Evolutionary conservation across 2,113 vertebrate species (phyloP).

Genomic region (Pseudopodoces humilis): DNA sequence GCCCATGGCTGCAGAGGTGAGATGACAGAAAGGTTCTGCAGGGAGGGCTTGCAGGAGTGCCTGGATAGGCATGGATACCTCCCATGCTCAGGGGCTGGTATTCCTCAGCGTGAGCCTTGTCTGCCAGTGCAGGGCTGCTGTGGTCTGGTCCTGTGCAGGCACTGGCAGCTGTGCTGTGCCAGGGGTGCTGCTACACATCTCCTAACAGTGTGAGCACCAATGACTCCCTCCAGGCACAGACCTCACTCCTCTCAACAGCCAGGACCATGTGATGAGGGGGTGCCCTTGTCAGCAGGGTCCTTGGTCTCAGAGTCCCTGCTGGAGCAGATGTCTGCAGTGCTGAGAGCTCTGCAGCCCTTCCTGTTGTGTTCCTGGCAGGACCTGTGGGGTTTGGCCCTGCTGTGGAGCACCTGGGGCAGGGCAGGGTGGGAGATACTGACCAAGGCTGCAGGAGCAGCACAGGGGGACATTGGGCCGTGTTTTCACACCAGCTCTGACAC

Average conservation of each 20-base stretch:
- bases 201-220: accelerated
- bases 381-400: not conserved
- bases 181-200: not conserved
- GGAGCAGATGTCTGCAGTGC: not conserved
- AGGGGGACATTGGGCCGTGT: accelerated
- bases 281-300: not conserved
- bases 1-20: not conserved
- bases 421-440: not conserved
- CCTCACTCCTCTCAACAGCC: not conserved
- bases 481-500: not conserved
- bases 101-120: accelerated
- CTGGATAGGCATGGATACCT: not conserved
- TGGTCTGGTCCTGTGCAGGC: not conserved
- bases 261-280: not conserved
- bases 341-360: not conserved
- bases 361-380: not conserved
- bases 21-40: not conserved
- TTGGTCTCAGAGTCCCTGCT: not conserved
- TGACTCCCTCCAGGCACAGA: not conserved
- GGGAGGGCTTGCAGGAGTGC: not conserved
- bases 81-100: not conserved
- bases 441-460: not conserved
- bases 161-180: not conserved
- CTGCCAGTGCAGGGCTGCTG: not conserved
- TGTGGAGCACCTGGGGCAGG: not conserved